Evolutionary conservation across 2,888 invertebrate genomes (phyloP).

Genomic region (Meliscaeva auricollis): DNA sequence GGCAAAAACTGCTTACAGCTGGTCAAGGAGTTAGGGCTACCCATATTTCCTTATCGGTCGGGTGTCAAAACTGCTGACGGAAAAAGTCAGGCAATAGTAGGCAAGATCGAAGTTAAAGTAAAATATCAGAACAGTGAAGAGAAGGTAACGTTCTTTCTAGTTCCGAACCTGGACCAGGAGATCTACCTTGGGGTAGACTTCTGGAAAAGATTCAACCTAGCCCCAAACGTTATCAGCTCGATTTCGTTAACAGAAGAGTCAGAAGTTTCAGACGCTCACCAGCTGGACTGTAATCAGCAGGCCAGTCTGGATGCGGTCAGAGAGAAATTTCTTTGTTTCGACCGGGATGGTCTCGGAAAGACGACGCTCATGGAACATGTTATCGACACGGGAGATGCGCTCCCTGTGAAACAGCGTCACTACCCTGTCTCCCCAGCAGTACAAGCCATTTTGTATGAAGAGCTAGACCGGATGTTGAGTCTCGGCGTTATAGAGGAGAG

Average conservation of each 20-base stretch:
- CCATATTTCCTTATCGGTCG: neutral
- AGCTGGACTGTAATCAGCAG: neutral
- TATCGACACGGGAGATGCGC: too few species aligned
- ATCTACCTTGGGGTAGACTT: slow-evolving; percentile 20
- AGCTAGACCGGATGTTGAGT: too few species aligned
- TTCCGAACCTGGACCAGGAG: neutral
- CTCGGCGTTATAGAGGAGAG: too few species aligned
- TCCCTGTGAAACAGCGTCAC: too few species aligned
- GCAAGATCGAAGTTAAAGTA: neutral
- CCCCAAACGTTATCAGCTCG: neutral
- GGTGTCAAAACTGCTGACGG: slow-evolving; percentile 1
- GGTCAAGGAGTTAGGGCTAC: neutral
- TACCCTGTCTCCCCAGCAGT: too few species aligned
- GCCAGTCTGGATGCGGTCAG: neutral
- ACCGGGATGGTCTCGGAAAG: slow-evolving; percentile 20
- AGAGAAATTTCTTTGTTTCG: neutral
- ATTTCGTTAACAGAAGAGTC: neutral
- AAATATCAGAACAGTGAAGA: neutral
- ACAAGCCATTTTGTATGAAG: too few species aligned
- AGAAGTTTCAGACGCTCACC: slow-evolving; percentile 1
- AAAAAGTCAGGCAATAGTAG: neutral
- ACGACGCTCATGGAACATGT: too few species aligned
- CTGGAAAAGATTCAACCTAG: slow-evolving; percentile 23
- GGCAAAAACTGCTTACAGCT: neutral
- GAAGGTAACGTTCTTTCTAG: neutral